Evolutionary conservation across 2,888 invertebrate species (phyloP).

Genomic region (Yponomeuta plumbellus): DNA sequence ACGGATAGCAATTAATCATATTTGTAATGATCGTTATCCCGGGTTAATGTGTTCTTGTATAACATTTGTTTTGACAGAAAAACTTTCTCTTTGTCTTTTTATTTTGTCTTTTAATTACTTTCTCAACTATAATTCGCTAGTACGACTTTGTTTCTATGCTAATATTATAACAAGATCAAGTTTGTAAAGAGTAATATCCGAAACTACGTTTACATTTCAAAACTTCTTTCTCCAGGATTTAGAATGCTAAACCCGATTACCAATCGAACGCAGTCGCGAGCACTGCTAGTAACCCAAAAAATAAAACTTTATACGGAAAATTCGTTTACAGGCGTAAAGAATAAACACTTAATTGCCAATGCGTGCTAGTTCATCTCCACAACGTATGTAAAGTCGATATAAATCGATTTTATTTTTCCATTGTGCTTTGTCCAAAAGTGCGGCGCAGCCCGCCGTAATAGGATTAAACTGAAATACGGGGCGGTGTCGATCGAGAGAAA

Average conservation of each 20-base stretch:
- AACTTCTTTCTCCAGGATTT: no score
- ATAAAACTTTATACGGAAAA: background rate
- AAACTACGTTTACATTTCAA: no score
- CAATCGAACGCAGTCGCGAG: no score
- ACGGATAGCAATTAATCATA: conserved; percentile 10
- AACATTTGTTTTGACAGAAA: background rate
- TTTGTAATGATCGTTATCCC: background rate
- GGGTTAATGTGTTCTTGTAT: background rate
- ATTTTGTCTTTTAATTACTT: background rate
- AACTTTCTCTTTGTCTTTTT: background rate
- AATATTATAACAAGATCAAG: no score
- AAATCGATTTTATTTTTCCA: conserved; percentile 14
- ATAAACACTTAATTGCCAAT: background rate
- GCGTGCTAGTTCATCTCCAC: background rate
- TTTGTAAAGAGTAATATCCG: no score
- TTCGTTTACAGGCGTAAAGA: background rate
- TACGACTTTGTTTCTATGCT: background rate
- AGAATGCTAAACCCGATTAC: no score
- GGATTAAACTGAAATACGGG: conserved; percentile 73
- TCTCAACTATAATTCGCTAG: background rate
- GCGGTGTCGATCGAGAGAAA: conserved; percentile 69
- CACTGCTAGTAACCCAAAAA: background rate
- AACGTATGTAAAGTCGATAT: background rate
- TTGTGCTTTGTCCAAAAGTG: conserved; percentile 38
- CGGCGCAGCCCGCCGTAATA: conserved; percentile 53